Evolutionary conservation across 2,113 vertebrate species (phyloP), one percentile per base, ranked within the genome.

Genomic region (Stomatorhinus ivindoensis): DNA sequence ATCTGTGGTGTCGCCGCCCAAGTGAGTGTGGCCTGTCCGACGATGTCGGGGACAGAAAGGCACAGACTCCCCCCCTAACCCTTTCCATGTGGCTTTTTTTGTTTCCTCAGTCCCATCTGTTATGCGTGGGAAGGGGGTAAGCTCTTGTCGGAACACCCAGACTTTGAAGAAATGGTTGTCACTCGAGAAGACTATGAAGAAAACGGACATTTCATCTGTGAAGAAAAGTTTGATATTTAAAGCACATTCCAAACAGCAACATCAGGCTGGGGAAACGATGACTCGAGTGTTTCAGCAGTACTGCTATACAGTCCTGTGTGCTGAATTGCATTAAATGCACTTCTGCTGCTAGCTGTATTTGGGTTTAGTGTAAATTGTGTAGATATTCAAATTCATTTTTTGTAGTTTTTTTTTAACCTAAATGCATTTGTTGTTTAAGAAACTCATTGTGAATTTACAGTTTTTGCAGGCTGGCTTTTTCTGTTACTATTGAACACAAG

Each of bases 151-250:
- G 97, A 98, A 93, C 97, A 97, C 44, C 97, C 98, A 0, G 98
- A 99, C 93, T 99, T 99, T 92, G 97, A 99, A 88, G 98, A 99
- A 92, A 97, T 99, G 96, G 96, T 99, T 90, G 98, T 99, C 91
- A 99, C 97, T 1, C 96, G 98, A 93, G 98, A 99, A 39, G 98
- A 99, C 91, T 99, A 98, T 92, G 98, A 99, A 93, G 98, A 99
- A 95, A 98, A 98, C 51, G 98, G 98, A 91, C 98, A 99, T 90
- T 96, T 93, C 88, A 93, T 99, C 89, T 99, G 98, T 92, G 98
- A 99, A 95, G 98, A 99, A 61, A 99, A 98, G 94, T 99, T 99
- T 95, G 98, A 99, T 91, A 96, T 99, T 92, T 99, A 96, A 95
- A 42, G 3, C 82, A 76, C 4, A 42, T 73, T 48, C n/a, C 39